Conservation (phyloP, 2,113 vertebrate genomes). For the Rattus norvegicus region GRCr8 NC_086023.1:154637501-154638000, state of each 20-base stretch:
- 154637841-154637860: background rate
- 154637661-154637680: background rate
- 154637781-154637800: slow-evolving; percentile 38
- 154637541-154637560: background rate
- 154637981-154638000: background rate
- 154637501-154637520: background rate
- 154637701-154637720: background rate
- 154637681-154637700: background rate
- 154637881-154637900: background rate
- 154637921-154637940: slow-evolving; percentile 36
- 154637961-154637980: slow-evolving; percentile 25
- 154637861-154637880: background rate
- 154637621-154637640: background rate
- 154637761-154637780: too few relatives aligned
- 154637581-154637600: background rate
- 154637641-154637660: background rate
- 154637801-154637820: slow-evolving; percentile 31
- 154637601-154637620: background rate
- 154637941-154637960: background rate
- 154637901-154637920: background rate
- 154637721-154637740: background rate
- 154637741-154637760: background rate
- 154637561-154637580: background rate
- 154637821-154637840: slow-evolving; percentile 9
- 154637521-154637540: background rate